Evolutionary conservation across 2,888 invertebrate genomes (phyloP).

Genomic region (Xylota sylvarum): DNA sequence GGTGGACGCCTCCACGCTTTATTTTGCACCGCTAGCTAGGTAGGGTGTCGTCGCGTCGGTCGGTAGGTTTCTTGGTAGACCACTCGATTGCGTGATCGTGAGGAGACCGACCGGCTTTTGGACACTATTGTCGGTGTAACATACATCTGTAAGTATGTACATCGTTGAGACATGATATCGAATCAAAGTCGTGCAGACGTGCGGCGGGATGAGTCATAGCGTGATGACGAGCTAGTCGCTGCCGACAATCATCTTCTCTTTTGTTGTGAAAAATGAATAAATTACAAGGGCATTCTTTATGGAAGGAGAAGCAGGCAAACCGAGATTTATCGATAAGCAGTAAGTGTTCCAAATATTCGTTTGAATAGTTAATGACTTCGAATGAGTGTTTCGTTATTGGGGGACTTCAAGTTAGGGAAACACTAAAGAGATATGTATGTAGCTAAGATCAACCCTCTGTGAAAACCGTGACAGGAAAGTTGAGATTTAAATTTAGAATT

Average conservation of each 20-base stretch:
- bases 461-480: not conserved
- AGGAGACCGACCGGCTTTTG: slow-evolving; percentile 70
- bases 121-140: slow-evolving; percentile 21
- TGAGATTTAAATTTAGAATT: slow-evolving; percentile 25
- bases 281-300: slow-evolving; percentile 48
- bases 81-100: slow-evolving; percentile 68
- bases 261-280: slow-evolving; percentile 55
- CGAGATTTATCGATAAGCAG: slow-evolving; percentile 65
- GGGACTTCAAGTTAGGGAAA: not conserved
- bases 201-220: slow-evolving; percentile 58
- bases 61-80: slow-evolving; percentile 30
- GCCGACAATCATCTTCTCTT: slow-evolving; percentile 36
- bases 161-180: slow-evolving; percentile 25
- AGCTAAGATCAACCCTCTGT: not conserved
- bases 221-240: slow-evolving; percentile 52
- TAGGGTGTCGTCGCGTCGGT: slow-evolving; percentile 11
- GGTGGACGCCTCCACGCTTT: slow-evolving; percentile 55
- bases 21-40: slow-evolving; percentile 64
- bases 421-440: not conserved
- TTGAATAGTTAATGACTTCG: slow-evolving; percentile 42
- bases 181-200: slow-evolving; percentile 66
- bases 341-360: slow-evolving; percentile 59
- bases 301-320: slow-evolving; percentile 31
- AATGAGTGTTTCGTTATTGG: slow-evolving; percentile 18
- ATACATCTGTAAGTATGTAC: slow-evolving; percentile 47